phyloP scores from a whole-genome alignment of 2,113 vertebrate species.

The Crotalus horridus region DNA sequence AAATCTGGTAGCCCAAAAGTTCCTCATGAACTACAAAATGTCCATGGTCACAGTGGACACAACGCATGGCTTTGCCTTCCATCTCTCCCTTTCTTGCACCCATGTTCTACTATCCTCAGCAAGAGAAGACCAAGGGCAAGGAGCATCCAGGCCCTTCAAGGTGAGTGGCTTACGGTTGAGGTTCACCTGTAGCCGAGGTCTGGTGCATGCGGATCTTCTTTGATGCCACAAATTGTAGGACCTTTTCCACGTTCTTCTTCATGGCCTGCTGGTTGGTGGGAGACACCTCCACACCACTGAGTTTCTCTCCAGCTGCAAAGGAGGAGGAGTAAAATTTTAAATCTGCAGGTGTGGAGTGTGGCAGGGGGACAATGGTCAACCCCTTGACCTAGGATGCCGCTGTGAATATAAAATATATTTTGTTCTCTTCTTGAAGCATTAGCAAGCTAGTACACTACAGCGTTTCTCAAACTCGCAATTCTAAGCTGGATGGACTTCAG shows the following conservation, averaged over 20 bases:
- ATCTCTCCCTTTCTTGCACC: neutral
- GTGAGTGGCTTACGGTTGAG: neutral
- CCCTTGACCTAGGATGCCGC: neutral
- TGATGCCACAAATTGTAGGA: constrained; percentile 90
- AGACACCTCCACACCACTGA: constrained; percentile 74
- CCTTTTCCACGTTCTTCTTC: constrained; percentile 91
- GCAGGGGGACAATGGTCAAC: neutral
- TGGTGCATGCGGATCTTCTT: constrained; percentile 95
- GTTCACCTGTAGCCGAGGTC: constrained; percentile 89
- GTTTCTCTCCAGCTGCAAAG: constrained; percentile 83
- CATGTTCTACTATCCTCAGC: neutral
- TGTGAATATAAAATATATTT: neutral
- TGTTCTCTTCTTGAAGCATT: neutral
- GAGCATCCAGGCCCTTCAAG: neutral
- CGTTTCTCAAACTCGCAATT: neutral
- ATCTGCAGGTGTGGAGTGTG: neutral
- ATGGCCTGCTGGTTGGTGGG: constrained; percentile 87
- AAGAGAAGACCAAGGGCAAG: neutral
- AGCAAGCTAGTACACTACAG: neutral
- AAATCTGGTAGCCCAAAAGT: too few relatives aligned
- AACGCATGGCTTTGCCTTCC: neutral
- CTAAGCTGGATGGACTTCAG: neutral
- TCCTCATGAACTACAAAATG: neutral
- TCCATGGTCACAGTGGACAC: neutral
- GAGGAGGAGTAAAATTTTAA: neutral